Conservation (phyloP, 2,797 vertebrate species). For the Rhinoraja longicauda region DNA sequence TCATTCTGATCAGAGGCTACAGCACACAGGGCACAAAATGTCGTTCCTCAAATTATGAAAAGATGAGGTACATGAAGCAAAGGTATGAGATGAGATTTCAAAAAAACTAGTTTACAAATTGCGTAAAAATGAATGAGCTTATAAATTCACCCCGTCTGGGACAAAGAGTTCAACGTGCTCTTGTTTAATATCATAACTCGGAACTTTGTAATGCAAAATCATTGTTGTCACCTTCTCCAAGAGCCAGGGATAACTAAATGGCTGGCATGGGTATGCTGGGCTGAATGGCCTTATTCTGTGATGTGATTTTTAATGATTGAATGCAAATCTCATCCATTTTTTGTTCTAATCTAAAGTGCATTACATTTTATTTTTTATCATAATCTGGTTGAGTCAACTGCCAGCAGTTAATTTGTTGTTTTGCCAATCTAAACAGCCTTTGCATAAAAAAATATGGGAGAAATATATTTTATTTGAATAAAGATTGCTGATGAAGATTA, state of each 20-base stretch:
- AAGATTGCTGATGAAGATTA: not conserved
- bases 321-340: not conserved
- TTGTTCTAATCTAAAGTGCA: not conserved
- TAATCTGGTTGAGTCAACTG: not conserved
- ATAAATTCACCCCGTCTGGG: not conserved
- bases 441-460: not conserved
- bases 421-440: not conserved
- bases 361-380: not conserved
- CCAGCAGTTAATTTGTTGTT: not conserved
- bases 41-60: not conserved
- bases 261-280: too few relatives aligned
- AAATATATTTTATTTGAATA: not conserved
- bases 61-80: not conserved
- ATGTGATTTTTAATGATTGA: too few relatives aligned
- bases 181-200: not conserved
- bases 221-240: not conserved
- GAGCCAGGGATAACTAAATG: too few relatives aligned
- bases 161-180: not conserved
- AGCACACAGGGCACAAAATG: not conserved
- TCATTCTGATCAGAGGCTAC: not conserved
- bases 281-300: too few relatives aligned
- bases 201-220: not conserved
- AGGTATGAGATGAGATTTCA: not conserved
- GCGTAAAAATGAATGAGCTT: not conserved
- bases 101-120: not conserved